These are phyloP conservation scores for Agrotis puta DNA, from an alignment of 2,888 invertebrate genomes.

Conservation along the genomic window DNA sequence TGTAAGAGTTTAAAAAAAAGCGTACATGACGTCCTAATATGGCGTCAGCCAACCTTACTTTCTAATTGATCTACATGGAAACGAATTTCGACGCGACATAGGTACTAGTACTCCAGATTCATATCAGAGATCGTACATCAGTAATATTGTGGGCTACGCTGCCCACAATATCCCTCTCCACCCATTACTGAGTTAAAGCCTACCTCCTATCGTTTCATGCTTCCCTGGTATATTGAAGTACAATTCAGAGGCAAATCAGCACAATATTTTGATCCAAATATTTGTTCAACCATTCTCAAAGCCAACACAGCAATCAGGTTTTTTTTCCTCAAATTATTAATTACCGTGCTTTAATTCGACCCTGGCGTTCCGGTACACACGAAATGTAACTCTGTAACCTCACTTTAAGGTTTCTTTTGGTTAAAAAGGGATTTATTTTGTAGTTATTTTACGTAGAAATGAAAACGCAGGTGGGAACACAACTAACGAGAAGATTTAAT, in stretches of 20 bases:
- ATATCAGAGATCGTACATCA: too few species aligned
- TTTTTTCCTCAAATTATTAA: slow-evolving; percentile 66
- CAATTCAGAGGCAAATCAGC: not conserved
- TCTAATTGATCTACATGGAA: too few species aligned
- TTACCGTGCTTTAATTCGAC: slow-evolving; percentile 58
- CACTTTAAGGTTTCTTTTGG: slow-evolving; percentile 30
- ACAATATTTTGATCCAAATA: not conserved
- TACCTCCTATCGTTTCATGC: too few species aligned
- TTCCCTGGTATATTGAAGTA: too few species aligned
- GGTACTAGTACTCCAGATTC: not conserved
- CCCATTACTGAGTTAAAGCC: too few species aligned
- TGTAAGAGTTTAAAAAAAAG: too few species aligned
- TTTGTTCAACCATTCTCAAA: slow-evolving; percentile 32
- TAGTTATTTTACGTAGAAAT: slow-evolving; percentile 52
- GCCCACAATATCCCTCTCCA: too few species aligned
- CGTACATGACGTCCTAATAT: too few species aligned
- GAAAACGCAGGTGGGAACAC: slow-evolving; percentile 56
- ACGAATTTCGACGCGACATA: not conserved
- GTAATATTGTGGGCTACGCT: too few species aligned
- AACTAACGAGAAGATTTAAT: slow-evolving; percentile 63
- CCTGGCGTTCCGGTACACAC: slow-evolving; percentile 28
- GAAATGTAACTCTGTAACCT: slow-evolving; percentile 35
- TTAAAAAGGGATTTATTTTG: slow-evolving; percentile 6
- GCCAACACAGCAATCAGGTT: slow-evolving; percentile 26
- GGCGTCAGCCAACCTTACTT: too few species aligned